A percentile compares a stretch with the other conserved stretches of the same genome.
Evolutionary conservation across 2,113 vertebrate genomes (phyloP).

Genomic region (Tauraco erythrolophus): DNA sequence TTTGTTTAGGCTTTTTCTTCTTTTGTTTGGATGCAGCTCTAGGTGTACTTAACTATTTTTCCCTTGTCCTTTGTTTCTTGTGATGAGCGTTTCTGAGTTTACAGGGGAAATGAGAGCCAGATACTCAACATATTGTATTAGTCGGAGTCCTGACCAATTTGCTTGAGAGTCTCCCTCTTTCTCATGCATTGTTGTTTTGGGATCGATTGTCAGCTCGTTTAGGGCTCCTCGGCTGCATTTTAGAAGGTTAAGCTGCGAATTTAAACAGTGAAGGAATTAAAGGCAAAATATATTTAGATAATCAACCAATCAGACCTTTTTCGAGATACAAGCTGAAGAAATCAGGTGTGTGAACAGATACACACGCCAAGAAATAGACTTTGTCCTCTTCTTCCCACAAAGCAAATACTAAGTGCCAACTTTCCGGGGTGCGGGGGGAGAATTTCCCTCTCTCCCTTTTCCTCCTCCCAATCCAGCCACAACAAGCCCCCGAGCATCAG

Average conservation of each 20-base stretch:
- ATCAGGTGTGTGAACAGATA: neutral
- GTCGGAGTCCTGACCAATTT: neutral
- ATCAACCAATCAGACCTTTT: neutral
- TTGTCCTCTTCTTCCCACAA: conserved; percentile 50
- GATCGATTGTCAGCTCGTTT: conserved; percentile 23
- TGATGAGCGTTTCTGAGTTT: conserved; percentile 57
- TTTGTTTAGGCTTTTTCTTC: conserved; percentile 79
- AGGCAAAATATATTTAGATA: neutral
- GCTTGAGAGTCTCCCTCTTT: neutral
- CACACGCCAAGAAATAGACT: neutral
- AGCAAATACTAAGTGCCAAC: conserved; percentile 20
- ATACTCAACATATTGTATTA: neutral
- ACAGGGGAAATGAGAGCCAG: neutral
- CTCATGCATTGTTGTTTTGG: neutral
- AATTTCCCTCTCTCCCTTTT: neutral
- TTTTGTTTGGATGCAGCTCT: conserved; percentile 81
- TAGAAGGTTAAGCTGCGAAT: neutral
- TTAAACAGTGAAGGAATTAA: neutral
- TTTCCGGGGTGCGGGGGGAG: neutral
- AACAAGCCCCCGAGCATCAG: neutral
- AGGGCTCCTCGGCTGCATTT: neutral
- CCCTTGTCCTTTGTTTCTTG: conserved; percentile 66
- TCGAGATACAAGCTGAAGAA: neutral
- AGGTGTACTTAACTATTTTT: conserved; percentile 74
- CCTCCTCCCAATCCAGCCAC: neutral